Base-by-base conservation (phyloP, 2,797 vertebrate genomes). In the Alcedo quadribrachys region DNA sequence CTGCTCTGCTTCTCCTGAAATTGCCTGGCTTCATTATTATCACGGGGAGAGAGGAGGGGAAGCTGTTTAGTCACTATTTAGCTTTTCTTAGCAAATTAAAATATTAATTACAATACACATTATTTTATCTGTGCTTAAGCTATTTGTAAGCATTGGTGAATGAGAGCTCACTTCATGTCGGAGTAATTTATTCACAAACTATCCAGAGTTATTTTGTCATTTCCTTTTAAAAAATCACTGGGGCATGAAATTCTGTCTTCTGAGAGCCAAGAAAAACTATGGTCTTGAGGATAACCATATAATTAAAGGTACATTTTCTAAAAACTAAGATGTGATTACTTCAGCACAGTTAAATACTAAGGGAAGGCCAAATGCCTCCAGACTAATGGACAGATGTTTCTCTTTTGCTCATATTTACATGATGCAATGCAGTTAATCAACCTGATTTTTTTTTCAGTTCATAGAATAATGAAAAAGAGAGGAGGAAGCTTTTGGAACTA, bases 71-170 rank as follows among this genome's bases (percentile, higher is more conserved):
- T 96, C 97, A 94, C 94, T 93, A 93, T 95, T 97, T 97, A 96
- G 80, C 87, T 95, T 96, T 97, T 97, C 96, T 96, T 95, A 91
- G 95, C 92, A 97, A 98, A 97, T 98, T 97, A 97, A 98, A 97
- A 96, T 98, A 97, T 98, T 98, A 98, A 98, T 98, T 98, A 97
- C 96, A 97, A 97, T 96, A 95, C 74, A 80, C 17, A 43, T 95
- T 97, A 97, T 97, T 97, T 97, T 97, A 97, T 97, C 97, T 97
- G 96, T 95, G 95, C 94, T 96, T 92, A 89, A 94, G 90, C 94
- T 97, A 90, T 96, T 97, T 94, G 94, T 95, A 94, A 95, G 91
- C 95, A 70, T 87, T 75, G 85, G 85, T 92, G 84, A 94, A 95
- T 83, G 57, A 79, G 61, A 58, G 65, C 67, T 97, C 77, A 45